Evolutionary conservation across 1,140 invertebrate species (phyloP), one percentile per base, ranked within the genome.

Genomic region (Leptonema lineaticorne): DNA sequence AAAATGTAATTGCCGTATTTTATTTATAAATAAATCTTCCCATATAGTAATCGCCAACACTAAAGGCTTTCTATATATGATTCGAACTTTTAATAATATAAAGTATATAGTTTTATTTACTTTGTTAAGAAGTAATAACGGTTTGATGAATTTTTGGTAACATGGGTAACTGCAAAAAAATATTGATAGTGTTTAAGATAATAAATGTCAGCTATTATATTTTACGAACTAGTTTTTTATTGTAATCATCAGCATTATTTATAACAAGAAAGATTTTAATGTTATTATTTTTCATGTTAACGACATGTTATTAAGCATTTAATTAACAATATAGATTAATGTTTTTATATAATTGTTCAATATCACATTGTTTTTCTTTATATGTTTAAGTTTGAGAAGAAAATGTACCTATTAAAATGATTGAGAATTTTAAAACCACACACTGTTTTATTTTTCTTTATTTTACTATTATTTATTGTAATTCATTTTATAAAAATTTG

Each of bases 321-420:
- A 66, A 67, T 68, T 71, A 71, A 71, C 67, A 71, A 50, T 63
- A 69, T 71, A 68, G 66, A 64, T 30, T 65, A 68, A 64, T 71
- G 66, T 67, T 68, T 71, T 37, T 62, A 53, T 70, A 67, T 63
- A 56, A 30, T 68, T 71, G 66, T 71, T 71, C 60, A 63, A 71
- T 71, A 71, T 71, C 30, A 37, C 41, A 71, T 71, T 71, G 69
- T 71, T 71, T 67, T 71, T 67, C 48, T 68, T 67, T 68, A 63
- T 24, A 53, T 53, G 50, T 53, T 53, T 53, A 53, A 53, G 50
- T 53, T 62, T 69, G 20, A 48, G 24, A n/a, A n/a, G n/a, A 7
- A 53, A 53, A 22, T 53, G 50, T 53, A 53, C 50, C 50, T 53
- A 53, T 53, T 53, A 53, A 22, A 14, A 53, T 22, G 14, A 24